phyloP scores from a whole-genome alignment of 2,888 invertebrate species.

The Myopa tessellatipennis region DNA sequence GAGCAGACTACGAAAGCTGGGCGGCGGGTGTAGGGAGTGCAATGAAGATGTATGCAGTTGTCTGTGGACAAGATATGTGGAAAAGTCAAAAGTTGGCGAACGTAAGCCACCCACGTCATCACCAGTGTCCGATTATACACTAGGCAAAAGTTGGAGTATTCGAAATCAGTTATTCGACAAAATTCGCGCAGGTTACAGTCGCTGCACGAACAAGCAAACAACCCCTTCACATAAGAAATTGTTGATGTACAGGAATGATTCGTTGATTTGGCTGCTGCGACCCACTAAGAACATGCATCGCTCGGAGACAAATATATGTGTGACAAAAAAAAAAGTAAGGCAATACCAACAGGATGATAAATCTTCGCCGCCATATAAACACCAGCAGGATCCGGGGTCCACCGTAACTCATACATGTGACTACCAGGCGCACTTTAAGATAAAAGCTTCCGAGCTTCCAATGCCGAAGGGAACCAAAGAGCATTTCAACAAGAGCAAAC shows the following conservation, averaged over 20 bases:
- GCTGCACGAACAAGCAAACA: slow-evolving; percentile 2
- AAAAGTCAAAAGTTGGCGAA: background rate
- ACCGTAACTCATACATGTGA: background rate
- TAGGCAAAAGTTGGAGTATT: slow-evolving; percentile 13
- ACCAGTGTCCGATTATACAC: background rate
- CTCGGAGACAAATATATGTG: slow-evolving; percentile 23
- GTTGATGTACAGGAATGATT: slow-evolving; percentile 7
- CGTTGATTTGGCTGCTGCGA: slow-evolving; percentile 41
- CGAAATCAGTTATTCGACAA: slow-evolving; percentile 30
- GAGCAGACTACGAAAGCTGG: slow-evolving; percentile 44
- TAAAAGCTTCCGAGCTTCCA: background rate
- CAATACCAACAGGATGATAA: background rate
- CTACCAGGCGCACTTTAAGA: background rate
- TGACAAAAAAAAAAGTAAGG: background rate
- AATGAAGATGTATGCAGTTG: slow-evolving; percentile 27
- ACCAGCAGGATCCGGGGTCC: background rate
- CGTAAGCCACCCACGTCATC: background rate
- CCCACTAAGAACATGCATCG: slow-evolving; percentile 17
- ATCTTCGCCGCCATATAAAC: background rate
- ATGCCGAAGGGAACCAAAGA: slow-evolving; percentile 39
- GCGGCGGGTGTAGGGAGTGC: slow-evolving; percentile 33
- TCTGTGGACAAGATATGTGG: background rate
- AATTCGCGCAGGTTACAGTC: slow-evolving; percentile 37
- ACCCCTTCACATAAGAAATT: background rate
- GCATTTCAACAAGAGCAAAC: slow-evolving; percentile 35